These are phyloP conservation scores for Apotomis betuletana DNA, from an alignment of 2,888 invertebrate species.

Conservation along the genomic window DNA sequence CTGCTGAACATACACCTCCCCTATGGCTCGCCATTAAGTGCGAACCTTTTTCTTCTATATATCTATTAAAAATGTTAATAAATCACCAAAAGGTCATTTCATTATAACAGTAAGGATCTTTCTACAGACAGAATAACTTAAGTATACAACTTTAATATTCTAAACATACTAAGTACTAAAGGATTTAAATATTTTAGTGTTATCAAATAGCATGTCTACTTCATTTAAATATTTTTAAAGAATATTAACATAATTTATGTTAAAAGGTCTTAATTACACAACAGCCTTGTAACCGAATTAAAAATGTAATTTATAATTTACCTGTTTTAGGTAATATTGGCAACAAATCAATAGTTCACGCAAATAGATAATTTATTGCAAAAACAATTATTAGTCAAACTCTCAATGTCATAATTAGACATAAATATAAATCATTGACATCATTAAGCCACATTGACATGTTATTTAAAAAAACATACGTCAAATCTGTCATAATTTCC, in stretches of 20 bases:
- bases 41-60: not conserved
- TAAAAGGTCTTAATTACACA: slow-evolving; percentile 19
- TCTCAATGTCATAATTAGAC: slow-evolving; percentile 8
- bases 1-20: too few relatives aligned
- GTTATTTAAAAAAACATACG: too few relatives aligned
- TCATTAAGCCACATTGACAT: not conserved
- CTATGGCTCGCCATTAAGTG: too few relatives aligned
- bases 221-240: slow-evolving; percentile 18
- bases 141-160: too few relatives aligned
- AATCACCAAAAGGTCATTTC: too few relatives aligned
- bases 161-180: not conserved
- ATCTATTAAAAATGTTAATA: not conserved
- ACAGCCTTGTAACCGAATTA: slow-evolving; percentile 23
- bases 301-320: not conserved
- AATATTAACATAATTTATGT: slow-evolving; percentile 20
- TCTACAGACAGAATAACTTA: too few relatives aligned
- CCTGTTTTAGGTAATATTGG: not conserved
- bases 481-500: too few relatives aligned
- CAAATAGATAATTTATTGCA: not conserved
- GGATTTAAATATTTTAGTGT: slow-evolving; percentile 7
- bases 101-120: not conserved
- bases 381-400: not conserved
- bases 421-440: slow-evolving; percentile 7
- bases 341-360: too few relatives aligned
- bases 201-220: not conserved